phyloP scores from a whole-genome alignment of 2,113 vertebrate genomes.

The Tragelaphus scriptus region DNA sequence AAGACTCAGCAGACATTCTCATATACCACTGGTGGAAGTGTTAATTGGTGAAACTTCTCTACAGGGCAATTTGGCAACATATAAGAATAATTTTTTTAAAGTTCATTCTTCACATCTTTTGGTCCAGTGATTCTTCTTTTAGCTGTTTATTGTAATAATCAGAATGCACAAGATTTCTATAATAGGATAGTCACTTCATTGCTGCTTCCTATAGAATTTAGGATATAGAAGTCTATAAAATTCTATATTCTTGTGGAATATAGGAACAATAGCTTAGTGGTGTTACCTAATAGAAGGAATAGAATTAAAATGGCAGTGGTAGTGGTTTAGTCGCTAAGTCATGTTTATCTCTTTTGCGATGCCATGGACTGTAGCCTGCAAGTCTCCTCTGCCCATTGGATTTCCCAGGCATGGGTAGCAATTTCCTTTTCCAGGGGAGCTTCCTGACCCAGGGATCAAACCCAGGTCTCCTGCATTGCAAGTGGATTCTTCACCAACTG shows the following conservation, averaged over 20 bases:
- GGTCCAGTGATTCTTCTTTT: constrained; percentile 49
- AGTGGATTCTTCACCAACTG: background rate
- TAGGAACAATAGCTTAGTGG: background rate
- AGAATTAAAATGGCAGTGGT: background rate
- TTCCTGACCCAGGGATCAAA: background rate
- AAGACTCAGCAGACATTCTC: constrained; percentile 51
- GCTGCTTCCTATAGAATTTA: background rate
- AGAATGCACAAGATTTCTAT: constrained; percentile 13
- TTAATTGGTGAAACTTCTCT: constrained; percentile 62
- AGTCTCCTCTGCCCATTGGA: background rate
- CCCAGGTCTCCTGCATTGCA: background rate
- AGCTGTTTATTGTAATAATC: constrained; percentile 49
- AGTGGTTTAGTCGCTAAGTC: background rate
- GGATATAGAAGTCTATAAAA: background rate
- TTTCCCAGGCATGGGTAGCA: background rate
- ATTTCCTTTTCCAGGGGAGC: background rate
- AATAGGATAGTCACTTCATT: background rate
- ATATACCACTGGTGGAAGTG: constrained; percentile 51
- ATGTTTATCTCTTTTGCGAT: background rate
- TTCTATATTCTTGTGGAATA: background rate
- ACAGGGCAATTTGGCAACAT: constrained; percentile 58
- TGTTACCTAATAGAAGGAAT: background rate
- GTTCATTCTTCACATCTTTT: constrained; percentile 49
- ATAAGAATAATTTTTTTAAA: constrained; percentile 43
- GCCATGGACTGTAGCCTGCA: background rate